Percentiles rank a stretch among this genome's conserved stretches.
Conservation (phyloP, 2,797 vertebrate genomes). For the Pyrocephalus nanus region DNA sequence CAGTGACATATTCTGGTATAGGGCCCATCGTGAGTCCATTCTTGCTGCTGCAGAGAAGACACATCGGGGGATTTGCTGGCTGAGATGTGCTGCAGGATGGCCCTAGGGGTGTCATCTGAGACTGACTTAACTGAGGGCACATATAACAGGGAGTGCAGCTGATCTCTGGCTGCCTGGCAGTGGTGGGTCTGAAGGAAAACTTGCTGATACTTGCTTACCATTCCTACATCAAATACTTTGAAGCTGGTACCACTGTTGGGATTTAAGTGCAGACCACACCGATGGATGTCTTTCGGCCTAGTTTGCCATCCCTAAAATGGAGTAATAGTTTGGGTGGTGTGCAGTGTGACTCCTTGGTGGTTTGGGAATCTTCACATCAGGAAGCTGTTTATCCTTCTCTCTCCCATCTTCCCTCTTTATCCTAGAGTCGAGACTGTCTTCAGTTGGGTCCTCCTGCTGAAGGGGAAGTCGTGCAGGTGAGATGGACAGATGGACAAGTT, state of each 20-base stretch:
- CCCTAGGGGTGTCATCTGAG: background rate
- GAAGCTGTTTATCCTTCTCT: background rate
- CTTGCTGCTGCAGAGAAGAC: background rate
- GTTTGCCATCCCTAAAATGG: background rate
- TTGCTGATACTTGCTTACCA: background rate
- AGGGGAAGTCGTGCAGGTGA: slow-evolving; percentile 89
- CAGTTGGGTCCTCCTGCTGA: slow-evolving; percentile 86
- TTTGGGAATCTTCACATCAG: background rate
- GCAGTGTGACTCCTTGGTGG: background rate
- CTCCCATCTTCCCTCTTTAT: background rate
- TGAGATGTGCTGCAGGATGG: background rate
- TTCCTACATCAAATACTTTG: background rate
- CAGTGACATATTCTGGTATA: background rate
- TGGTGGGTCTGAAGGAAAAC: background rate
- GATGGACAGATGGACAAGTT: slow-evolving; percentile 94
- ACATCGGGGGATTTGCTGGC: background rate
- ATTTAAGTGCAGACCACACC: background rate
- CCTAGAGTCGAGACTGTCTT: slow-evolving; percentile 90
- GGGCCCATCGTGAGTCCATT: background rate
- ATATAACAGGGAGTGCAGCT: background rate
- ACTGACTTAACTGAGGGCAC: background rate
- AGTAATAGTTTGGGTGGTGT: background rate
- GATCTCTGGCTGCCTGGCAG: background rate
- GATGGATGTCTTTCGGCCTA: background rate
- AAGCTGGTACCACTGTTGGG: background rate